Conservation (phyloP, 2,113 vertebrate species). For the Muntiacus reevesi region DNA sequence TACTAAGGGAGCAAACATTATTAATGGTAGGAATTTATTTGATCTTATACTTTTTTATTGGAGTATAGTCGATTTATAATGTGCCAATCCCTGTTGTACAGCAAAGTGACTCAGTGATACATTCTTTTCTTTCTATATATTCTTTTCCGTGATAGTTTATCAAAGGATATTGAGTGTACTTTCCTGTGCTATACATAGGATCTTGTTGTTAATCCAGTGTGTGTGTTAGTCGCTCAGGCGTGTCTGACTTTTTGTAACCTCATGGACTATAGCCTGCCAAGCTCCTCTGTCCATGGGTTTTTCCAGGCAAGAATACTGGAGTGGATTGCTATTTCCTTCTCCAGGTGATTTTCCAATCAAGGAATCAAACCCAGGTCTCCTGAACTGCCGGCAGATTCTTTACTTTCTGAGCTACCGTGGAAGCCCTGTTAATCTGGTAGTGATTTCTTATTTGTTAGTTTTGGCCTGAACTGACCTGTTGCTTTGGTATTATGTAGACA, state of each 20-base stretch:
- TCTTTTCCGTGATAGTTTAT: background rate
- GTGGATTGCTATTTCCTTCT: background rate
- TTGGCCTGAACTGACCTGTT: background rate
- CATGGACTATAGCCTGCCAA: background rate
- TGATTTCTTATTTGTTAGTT: background rate
- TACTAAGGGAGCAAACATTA: background rate
- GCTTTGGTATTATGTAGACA: background rate
- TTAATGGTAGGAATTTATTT: background rate
- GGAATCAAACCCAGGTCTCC: background rate
- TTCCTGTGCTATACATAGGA: background rate
- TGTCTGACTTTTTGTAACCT: background rate
- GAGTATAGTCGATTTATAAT: background rate
- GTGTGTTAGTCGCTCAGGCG: background rate
- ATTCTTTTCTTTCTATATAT: background rate
- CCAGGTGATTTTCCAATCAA: background rate
- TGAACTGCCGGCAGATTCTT: background rate
- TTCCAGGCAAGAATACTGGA: background rate
- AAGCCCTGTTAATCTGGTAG: background rate
- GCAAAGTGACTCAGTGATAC: background rate
- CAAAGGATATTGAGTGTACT: background rate
- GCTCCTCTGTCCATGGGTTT: background rate
- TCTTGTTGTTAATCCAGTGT: background rate
- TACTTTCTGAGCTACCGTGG: background rate
- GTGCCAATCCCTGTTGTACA: background rate
- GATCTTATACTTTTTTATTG: background rate